phyloP scores from a whole-genome alignment of 64 coral and sea anemone genomes.

The Cladopsammia gracilis region DNA sequence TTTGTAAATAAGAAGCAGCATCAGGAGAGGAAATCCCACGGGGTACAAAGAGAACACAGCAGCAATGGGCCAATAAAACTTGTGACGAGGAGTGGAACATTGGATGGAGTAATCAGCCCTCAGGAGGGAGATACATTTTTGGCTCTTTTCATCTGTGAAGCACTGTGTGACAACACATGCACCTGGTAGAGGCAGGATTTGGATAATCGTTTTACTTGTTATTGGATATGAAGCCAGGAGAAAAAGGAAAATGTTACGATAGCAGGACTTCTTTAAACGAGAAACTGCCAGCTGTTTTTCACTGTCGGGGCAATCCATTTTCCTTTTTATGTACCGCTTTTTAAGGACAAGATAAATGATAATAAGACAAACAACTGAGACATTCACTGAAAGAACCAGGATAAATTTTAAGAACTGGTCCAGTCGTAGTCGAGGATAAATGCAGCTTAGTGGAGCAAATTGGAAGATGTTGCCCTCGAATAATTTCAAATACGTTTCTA shows the following conservation, averaged over 20 bases:
- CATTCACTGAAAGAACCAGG: constrained; percentile 57
- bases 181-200: too few relatives aligned
- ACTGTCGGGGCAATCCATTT: not conserved
- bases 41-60: constrained; percentile 63
- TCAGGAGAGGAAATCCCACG: constrained; percentile 74
- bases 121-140: too few relatives aligned
- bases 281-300: constrained; percentile 4
- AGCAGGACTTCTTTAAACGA: too few relatives aligned
- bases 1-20: constrained; percentile 66
- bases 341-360: constrained; percentile 2
- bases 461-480: too few relatives aligned
- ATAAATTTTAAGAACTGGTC: constrained; percentile 62
- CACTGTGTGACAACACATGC: too few relatives aligned
- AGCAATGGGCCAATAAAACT: not conserved
- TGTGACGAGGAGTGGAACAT: constrained; percentile 2
- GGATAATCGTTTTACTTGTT: too few relatives aligned
- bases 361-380: constrained; percentile 1
- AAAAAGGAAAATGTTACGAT: too few relatives aligned
- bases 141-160: too few relatives aligned
- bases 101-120: not conserved
- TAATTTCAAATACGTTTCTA: too few relatives aligned
- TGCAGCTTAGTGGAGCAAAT: too few relatives aligned
- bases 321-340: constrained; percentile 22
- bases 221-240: too few relatives aligned
- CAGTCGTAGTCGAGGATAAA: constrained; percentile 28